A percentile compares a stretch with the other conserved stretches of the same genome.
These are phyloP conservation scores for Pandemis corylana DNA, from an alignment of 2,888 invertebrate genomes.

Conservation along the genomic window DNA sequence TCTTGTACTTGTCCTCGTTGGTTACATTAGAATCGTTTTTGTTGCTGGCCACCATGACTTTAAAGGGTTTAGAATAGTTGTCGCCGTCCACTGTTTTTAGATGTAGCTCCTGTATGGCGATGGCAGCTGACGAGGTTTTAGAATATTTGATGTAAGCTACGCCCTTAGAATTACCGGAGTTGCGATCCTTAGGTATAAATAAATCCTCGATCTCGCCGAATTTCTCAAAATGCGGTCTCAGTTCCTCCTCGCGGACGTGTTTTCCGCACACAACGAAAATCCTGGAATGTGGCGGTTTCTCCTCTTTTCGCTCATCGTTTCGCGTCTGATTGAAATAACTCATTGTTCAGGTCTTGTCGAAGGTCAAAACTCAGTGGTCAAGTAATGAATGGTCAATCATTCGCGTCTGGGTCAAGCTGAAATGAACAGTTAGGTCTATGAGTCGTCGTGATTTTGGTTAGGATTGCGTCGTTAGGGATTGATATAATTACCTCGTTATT, in stretches of 20 bases:
- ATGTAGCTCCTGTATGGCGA: slow-evolving; percentile 95
- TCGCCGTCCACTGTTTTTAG: slow-evolving; percentile 89
- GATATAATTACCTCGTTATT: slow-evolving; percentile 12
- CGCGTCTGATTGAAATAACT: slow-evolving; percentile 18
- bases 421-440: slow-evolving; percentile 37
- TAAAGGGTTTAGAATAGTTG: slow-evolving; percentile 90
- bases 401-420: slow-evolving; percentile 35
- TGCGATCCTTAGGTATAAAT: slow-evolving; percentile 94
- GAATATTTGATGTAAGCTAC: slow-evolving; percentile 95
- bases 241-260: slow-evolving; percentile 87
- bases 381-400: slow-evolving; percentile 35
- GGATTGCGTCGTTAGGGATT: neutral
- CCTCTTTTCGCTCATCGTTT: slow-evolving; percentile 67
- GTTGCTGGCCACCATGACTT: slow-evolving; percentile 94
- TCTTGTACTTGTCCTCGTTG: slow-evolving; percentile 78
- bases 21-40: slow-evolving; percentile 63
- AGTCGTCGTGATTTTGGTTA: slow-evolving; percentile 28
- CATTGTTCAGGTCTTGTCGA: slow-evolving; percentile 21
- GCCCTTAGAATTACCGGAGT: slow-evolving; percentile 93
- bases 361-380: slow-evolving; percentile 36
- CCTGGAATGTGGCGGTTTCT: slow-evolving; percentile 94
- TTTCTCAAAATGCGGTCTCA: slow-evolving; percentile 90
- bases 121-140: slow-evolving; percentile 96
- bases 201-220: slow-evolving; percentile 95
- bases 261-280: slow-evolving; percentile 95